Conservation (phyloP, 2,888 invertebrate genomes). For the Pammene fasciana region DNA sequence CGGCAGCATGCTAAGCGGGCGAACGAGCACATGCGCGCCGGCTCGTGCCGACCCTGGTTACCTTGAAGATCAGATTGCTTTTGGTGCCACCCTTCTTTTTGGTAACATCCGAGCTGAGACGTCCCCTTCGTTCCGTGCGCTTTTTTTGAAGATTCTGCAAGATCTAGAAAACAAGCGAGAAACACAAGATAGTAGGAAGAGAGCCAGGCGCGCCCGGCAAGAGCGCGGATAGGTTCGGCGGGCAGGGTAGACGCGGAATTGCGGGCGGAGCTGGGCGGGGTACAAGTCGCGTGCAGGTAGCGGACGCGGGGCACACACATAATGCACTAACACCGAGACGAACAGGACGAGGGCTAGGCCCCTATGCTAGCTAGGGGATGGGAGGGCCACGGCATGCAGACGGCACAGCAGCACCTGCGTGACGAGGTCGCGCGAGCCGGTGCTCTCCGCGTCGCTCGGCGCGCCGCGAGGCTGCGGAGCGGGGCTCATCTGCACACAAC, state of each 20-base stretch:
- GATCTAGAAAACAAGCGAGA: conserved; percentile 97
- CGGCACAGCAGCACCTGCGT: conserved; percentile 69
- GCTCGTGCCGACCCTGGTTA: conserved; percentile 88
- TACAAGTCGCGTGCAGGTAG: conserved; percentile 52
- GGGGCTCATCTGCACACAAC: conserved; percentile 83
- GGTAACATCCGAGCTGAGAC: conserved; percentile 96
- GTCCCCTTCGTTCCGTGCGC: conserved; percentile 98
- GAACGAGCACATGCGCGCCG: conserved; percentile 83
- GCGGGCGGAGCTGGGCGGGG: conserved; percentile 61
- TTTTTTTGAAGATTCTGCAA: conserved; percentile 99
- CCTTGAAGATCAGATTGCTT: conserved; percentile 99
- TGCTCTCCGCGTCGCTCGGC: conserved; percentile 72
- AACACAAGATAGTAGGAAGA: conserved; percentile 92
- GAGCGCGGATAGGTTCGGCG: conserved; percentile 67
- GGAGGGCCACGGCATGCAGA: conserved; percentile 58
- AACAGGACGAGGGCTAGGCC: conserved; percentile 74
- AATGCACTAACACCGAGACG: conserved; percentile 79
- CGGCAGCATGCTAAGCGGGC: conserved; percentile 82
- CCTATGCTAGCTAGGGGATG: conserved; percentile 69
- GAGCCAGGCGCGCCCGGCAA: conserved; percentile 80
- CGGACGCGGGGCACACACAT: conserved; percentile 64
- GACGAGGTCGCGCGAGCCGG: conserved; percentile 77
- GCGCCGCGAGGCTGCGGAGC: conserved; percentile 78
- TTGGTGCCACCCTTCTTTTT: conserved; percentile 97
- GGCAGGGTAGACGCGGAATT: conserved; percentile 63